Conservation (phyloP, 2,888 invertebrate species). For the Digitonthophagus gazella region DNA sequence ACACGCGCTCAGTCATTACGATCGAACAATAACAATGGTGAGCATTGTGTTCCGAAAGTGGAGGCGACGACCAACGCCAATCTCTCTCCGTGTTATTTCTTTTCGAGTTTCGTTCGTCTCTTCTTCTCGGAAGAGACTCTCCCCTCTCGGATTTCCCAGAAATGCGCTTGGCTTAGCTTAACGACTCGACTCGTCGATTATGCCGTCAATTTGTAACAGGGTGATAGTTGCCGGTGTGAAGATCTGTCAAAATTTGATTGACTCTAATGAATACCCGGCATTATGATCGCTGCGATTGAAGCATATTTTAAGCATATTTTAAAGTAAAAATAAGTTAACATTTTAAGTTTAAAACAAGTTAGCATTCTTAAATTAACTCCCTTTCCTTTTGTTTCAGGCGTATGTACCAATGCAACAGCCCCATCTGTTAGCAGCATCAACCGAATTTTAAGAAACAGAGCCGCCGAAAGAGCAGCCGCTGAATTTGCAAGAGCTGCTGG, state of each 20-base stretch:
- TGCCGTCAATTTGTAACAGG: conserved; percentile 27
- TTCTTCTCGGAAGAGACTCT: conserved; percentile 10
- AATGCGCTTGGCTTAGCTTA: conserved; percentile 21
- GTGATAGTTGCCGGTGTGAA: not conserved
- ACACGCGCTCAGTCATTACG: conserved; percentile 36
- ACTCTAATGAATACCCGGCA: not conserved
- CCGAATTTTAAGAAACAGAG: conserved; percentile 90
- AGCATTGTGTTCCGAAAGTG: conserved; percentile 9
- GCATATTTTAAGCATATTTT: no score
- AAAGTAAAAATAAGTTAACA: no score
- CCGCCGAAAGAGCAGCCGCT: conserved; percentile 93
- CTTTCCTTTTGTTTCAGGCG: conserved; percentile 61
- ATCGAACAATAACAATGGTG: conserved; percentile 29
- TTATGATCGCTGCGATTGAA: not conserved
- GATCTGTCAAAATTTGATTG: conserved; percentile 9
- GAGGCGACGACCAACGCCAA: conserved; percentile 3
- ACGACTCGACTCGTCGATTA: conserved; percentile 23
- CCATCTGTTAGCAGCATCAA: conserved; percentile 97
- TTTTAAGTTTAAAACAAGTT: no score
- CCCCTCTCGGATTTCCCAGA: conserved; percentile 21
- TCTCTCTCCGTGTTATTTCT: not conserved
- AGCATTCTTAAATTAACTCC: not conserved
- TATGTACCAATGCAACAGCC: conserved; percentile 92
- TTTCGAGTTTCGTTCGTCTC: not conserved
- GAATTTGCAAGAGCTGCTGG: conserved; percentile 92